phyloP scores from a whole-genome alignment of 1,140 invertebrate genomes.

The Eriosoma lanigerum region DNA sequence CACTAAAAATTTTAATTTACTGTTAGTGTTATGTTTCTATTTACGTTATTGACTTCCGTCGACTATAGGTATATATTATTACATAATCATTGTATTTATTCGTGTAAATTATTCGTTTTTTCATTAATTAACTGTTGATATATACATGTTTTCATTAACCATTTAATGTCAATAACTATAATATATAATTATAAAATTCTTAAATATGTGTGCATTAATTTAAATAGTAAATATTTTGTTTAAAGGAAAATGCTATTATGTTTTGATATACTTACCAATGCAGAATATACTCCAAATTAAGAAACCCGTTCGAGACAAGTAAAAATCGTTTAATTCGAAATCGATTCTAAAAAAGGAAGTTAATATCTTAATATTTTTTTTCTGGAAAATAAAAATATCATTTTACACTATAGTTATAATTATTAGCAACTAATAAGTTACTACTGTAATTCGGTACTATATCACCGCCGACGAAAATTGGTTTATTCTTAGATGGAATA shows the following conservation, averaged over 20 bases:
- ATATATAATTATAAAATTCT: too few relatives aligned
- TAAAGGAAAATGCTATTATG: background rate
- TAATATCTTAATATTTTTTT: too few relatives aligned
- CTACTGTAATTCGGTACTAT: too few relatives aligned
- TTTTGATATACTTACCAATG: background rate
- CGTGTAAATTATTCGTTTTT: background rate
- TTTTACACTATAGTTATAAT: background rate
- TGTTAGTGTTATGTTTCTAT: too few relatives aligned
- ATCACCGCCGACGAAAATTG: too few relatives aligned
- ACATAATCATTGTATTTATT: too few relatives aligned
- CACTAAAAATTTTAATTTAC: too few relatives aligned
- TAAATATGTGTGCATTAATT: background rate
- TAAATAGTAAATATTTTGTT: background rate
- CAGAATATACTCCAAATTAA: background rate
- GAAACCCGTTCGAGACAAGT: background rate
- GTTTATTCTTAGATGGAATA: too few relatives aligned
- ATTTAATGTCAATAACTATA: background rate
- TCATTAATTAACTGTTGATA: background rate
- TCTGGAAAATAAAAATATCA: background rate
- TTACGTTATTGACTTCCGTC: too few relatives aligned
- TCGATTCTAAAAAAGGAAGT: background rate
- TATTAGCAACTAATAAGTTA: too few relatives aligned
- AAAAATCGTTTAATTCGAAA: background rate
- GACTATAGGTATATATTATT: too few relatives aligned
- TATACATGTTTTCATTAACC: constrained; percentile 10